Conservation (phyloP, 2,888 invertebrate genomes). For the Lottia gigantea region DNA sequence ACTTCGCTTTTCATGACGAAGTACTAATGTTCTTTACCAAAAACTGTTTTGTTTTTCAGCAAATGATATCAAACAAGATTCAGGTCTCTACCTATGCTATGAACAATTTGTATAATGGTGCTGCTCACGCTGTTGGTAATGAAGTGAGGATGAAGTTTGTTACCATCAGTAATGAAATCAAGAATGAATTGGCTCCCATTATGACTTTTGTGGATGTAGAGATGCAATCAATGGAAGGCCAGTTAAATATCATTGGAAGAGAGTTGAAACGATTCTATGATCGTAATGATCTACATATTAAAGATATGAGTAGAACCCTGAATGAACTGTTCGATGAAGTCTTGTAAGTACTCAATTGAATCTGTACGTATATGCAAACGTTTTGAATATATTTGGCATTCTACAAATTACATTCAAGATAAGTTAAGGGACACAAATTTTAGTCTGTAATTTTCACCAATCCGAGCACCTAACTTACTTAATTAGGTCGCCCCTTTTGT, state of each 20-base stretch:
- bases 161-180: slow-evolving; percentile 40
- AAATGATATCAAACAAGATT: slow-evolving; percentile 28
- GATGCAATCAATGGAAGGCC: slow-evolving; percentile 29
- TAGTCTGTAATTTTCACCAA: too few relatives aligned
- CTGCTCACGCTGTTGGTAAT: slow-evolving; percentile 25
- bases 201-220: slow-evolving; percentile 30
- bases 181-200: slow-evolving; percentile 40
- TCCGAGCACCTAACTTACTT: too few relatives aligned
- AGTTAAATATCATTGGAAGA: slow-evolving; percentile 33
- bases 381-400: too few relatives aligned
- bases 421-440: too few relatives aligned
- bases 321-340: background rate
- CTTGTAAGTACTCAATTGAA: too few relatives aligned
- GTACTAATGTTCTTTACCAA: background rate
- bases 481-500: too few relatives aligned
- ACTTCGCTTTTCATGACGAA: too few relatives aligned
- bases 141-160: slow-evolving; percentile 43
- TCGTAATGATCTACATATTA: slow-evolving; percentile 45
- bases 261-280: slow-evolving; percentile 42
- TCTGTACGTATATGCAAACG: too few relatives aligned
- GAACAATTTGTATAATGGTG: slow-evolving; percentile 23
- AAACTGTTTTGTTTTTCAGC: slow-evolving; percentile 18
- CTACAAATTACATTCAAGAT: too few relatives aligned
- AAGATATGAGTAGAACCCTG: slow-evolving; percentile 35
- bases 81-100: slow-evolving; percentile 30